Conservation (phyloP, 2,113 vertebrate species). For the Corapipo altera region DNA sequence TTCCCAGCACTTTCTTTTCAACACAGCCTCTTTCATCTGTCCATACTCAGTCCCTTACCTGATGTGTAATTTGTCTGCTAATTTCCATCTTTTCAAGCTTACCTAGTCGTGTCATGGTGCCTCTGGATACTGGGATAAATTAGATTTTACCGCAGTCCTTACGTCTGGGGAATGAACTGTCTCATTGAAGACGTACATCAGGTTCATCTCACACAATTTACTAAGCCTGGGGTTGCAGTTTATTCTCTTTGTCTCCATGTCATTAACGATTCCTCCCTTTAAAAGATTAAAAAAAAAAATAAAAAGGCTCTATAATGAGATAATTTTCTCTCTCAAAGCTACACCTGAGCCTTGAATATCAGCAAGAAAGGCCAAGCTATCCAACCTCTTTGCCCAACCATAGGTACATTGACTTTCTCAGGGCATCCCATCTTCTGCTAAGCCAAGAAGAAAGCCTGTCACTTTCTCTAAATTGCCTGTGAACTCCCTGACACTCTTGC, state of each 20-base stretch:
- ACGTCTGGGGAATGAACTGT: neutral
- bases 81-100: constrained; percentile 28
- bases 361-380: neutral
- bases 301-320: neutral
- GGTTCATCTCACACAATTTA: neutral
- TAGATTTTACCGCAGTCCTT: neutral
- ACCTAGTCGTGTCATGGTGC: neutral
- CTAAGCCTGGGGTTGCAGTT: neutral
- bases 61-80: constrained; percentile 23
- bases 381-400: neutral
- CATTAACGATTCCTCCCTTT: neutral
- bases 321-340: neutral
- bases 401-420: neutral
- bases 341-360: neutral
- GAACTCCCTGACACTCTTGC: neutral
- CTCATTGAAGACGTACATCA: constrained; percentile 9
- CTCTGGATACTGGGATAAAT: constrained; percentile 40
- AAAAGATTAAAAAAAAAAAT: neutral
- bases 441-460: neutral
- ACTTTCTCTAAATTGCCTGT: neutral
- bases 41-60: neutral
- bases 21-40: neutral
- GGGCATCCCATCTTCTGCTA: neutral
- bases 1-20: neutral
- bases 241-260: constrained; percentile 4